Percentiles rank a stretch among this genome's conserved stretches.
phyloP scores from a whole-genome alignment of 2,888 invertebrate genomes.

The Rhodophaea formosa region DNA sequence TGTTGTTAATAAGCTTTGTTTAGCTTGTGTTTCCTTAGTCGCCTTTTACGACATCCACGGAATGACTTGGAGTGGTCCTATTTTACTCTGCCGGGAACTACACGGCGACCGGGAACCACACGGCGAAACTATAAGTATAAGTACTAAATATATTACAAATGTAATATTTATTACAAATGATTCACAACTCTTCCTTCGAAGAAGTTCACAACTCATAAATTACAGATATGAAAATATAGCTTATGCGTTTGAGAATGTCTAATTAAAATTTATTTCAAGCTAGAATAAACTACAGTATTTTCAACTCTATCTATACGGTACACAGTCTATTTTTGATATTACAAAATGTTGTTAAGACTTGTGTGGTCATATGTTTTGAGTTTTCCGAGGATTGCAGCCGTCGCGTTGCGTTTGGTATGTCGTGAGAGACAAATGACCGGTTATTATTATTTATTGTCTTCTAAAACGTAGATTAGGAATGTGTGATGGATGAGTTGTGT shows the following conservation, averaged over 20 bases:
- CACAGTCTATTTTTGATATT: not conserved
- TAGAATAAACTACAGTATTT: not conserved
- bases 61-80: too few species aligned
- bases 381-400: slow-evolving; percentile 2
- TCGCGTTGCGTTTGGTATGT: slow-evolving; percentile 6
- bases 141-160: too few species aligned
- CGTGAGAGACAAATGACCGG: slow-evolving; percentile 10
- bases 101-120: too few species aligned
- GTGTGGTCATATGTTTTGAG: slow-evolving; percentile 14
- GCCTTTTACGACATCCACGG: too few species aligned
- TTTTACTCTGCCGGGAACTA: too few species aligned
- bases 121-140: too few species aligned
- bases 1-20: too few species aligned
- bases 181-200: not conserved
- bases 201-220: slow-evolving; percentile 10
- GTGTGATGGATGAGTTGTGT: not conserved
- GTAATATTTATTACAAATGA: not conserved
- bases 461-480: not conserved
- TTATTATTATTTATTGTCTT: slow-evolving; percentile 1
- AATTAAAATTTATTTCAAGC: slow-evolving; percentile 12
- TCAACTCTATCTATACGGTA: not conserved
- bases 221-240: slow-evolving; percentile 8
- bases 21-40: too few species aligned
- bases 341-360: not conserved
- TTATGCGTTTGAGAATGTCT: slow-evolving; percentile 7